Percentiles rank a stretch among this genome's conserved stretches.
phyloP scores from a whole-genome alignment of 2,888 invertebrate genomes.

The Zhengitettix transpicula region DNA sequence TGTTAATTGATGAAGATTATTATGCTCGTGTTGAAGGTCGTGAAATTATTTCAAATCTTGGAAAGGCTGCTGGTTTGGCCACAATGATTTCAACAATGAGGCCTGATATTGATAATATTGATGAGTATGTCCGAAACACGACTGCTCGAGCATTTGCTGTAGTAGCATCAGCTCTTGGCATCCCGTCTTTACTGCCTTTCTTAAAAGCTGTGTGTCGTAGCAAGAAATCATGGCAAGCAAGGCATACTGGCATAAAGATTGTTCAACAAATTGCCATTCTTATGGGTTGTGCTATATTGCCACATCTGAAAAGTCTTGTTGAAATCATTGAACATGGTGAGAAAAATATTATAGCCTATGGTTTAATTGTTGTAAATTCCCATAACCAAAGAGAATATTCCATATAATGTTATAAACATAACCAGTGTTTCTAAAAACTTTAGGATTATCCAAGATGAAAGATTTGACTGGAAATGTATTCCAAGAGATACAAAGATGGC shows the following conservation, averaged over 20 bases:
- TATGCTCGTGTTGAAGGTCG: constrained; percentile 98
- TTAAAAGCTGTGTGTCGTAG: constrained; percentile 97
- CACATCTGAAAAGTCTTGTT: constrained; percentile 92
- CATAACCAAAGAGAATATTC: too few species aligned
- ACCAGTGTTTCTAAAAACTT: too few species aligned
- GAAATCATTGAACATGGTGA: constrained; percentile 98
- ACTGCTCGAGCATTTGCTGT: constrained; percentile 99
- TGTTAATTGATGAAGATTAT: constrained; percentile 98
- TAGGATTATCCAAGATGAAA: too few species aligned
- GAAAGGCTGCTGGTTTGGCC: constrained; percentile 96
- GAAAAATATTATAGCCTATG: constrained; percentile 12
- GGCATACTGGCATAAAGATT: constrained; percentile 98
- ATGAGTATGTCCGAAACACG: constrained; percentile 98
- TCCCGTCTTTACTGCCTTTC: constrained; percentile 92
- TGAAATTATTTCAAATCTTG: constrained; percentile 97
- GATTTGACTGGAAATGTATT: too few species aligned
- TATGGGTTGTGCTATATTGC: constrained; percentile 98
- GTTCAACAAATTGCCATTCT: constrained; percentile 99
- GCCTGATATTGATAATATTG: constrained; percentile 98
- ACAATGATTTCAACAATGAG: constrained; percentile 99
- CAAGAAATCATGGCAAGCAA: constrained; percentile 98
- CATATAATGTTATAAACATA: too few species aligned
- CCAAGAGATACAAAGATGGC: too few species aligned
- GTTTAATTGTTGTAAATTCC: not conserved
- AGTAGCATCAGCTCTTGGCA: constrained; percentile 92